Evolutionary conservation across 1,140 invertebrate genomes (phyloP), one percentile per base, ranked within the genome.

Genomic region (Penaeus japonicus): DNA sequence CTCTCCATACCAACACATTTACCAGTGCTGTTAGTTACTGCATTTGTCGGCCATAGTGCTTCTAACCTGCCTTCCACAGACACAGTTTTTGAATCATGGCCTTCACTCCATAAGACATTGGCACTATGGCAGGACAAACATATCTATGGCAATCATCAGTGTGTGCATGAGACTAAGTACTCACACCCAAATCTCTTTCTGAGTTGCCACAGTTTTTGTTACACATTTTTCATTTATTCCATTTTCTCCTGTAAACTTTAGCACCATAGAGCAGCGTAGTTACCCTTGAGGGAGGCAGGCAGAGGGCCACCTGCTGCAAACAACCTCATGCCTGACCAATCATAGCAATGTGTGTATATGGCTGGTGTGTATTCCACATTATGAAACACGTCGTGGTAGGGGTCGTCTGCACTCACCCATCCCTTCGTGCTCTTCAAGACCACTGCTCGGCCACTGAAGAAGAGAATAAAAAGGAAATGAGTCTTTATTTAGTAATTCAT

Each of bases 311-410:
- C 98, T 62, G 97, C 98, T 0, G 97, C 96, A 93, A 99, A 99
- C 7, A 99, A 93, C 87, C 97, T 93, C 12, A 97, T 98, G 32
- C 97, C 97, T 79, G 96, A 97, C 90, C 95, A 95, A 93, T 99
- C 98, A 92, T 98, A 99, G 92, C 97, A 98, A 92, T 99, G 98
- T 1, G 98, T 98, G 92, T 99, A 99, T 91, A 99, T 97, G 22
- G 98, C 97, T 73, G 97, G 97, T 27, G 96, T 96, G 92, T 97
- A 97, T 92, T 97, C 97, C 1, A 96, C 95, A 91, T 96, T 96
- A 93, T 96, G 96, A 91, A 96, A 95, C 59, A 96, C 96, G 89
- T 97, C 96, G 89, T 95, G 94, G 53, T 92, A 91, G 75, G 93
- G 94, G 91, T 97, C 96, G 92, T 97, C 96, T 91, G 97, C 96